These are phyloP conservation scores for Crotophaga sulcirostris DNA, from an alignment of 2,113 vertebrate genomes.

Conservation along the genomic window DNA sequence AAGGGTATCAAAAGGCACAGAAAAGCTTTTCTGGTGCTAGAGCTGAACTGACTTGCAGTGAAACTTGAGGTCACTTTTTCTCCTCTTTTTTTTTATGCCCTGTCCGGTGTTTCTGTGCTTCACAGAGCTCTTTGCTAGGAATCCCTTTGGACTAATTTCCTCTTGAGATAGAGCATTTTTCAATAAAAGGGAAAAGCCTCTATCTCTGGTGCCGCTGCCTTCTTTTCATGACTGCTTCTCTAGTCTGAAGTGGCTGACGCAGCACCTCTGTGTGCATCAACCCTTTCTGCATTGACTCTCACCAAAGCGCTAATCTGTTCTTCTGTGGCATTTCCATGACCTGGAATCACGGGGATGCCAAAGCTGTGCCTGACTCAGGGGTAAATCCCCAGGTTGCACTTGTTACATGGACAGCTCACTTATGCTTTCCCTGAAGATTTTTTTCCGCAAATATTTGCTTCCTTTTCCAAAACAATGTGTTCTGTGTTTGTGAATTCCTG, in stretches of 20 bases:
- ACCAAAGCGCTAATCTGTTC: not conserved
- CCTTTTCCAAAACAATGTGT: not conserved
- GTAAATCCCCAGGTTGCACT: rapidly evolving
- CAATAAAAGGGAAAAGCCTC: not conserved
- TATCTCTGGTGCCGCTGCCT: not conserved
- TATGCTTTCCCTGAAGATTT: not conserved
- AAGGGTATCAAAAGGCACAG: not conserved
- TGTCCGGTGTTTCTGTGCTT: not conserved
- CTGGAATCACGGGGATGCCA: not conserved
- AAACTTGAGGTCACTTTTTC: not conserved
- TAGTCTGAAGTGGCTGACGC: not conserved
- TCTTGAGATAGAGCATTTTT: not conserved
- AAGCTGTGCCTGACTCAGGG: rapidly evolving
- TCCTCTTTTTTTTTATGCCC: not conserved
- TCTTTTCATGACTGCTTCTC: not conserved
- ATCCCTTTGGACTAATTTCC: not conserved
- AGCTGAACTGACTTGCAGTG: not conserved
- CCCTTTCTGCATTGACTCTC: not conserved
- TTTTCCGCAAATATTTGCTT: not conserved
- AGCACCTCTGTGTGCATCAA: not conserved
- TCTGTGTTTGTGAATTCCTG: not conserved
- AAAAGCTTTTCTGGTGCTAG: not conserved
- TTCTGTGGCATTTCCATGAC: not conserved
- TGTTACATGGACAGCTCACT: not conserved
- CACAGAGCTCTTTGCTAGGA: not conserved